A percentile compares a stretch with the other conserved stretches of the same genome.
phyloP scores from a whole-genome alignment of 2,113 vertebrate genomes.

The Pelodiscus sinensis region DNA sequence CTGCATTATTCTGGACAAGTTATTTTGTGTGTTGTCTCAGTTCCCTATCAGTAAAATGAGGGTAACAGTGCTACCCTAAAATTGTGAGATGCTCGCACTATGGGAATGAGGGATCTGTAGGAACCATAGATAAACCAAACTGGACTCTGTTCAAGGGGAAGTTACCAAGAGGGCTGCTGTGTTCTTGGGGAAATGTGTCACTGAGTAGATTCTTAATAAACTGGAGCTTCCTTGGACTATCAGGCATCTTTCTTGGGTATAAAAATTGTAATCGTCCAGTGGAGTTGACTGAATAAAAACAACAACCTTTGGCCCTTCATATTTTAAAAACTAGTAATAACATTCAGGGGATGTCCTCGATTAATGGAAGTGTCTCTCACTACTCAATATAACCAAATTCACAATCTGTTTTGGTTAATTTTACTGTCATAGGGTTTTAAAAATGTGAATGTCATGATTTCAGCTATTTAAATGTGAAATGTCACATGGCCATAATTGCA shows the following conservation, averaged over 20 bases:
- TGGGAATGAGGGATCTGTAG: background rate
- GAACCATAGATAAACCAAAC: background rate
- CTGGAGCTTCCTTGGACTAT: background rate
- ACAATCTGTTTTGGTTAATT: too few relatives aligned
- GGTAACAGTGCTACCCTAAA: background rate
- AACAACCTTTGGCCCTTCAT: background rate
- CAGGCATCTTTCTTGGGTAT: background rate
- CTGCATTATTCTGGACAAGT: background rate
- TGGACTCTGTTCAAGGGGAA: background rate
- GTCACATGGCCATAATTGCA: too few relatives aligned
- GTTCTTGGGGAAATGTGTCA: background rate
- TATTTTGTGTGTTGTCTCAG: background rate
- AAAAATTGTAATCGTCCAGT: rapidly evolving
- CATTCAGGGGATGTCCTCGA: background rate
- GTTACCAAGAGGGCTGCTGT: background rate
- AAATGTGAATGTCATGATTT: too few relatives aligned
- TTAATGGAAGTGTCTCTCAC: background rate
- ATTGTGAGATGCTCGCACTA: background rate
- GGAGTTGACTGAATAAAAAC: background rate
- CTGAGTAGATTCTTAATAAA: background rate
- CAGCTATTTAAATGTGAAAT: too few relatives aligned
- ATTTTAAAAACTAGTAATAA: background rate
- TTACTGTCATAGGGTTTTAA: too few relatives aligned
- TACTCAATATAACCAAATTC: background rate
- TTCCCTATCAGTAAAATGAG: background rate